Evolutionary conservation across 2,888 invertebrate species (phyloP), one percentile per base, ranked within the genome.

Genomic region (Nymphalis urticae): DNA sequence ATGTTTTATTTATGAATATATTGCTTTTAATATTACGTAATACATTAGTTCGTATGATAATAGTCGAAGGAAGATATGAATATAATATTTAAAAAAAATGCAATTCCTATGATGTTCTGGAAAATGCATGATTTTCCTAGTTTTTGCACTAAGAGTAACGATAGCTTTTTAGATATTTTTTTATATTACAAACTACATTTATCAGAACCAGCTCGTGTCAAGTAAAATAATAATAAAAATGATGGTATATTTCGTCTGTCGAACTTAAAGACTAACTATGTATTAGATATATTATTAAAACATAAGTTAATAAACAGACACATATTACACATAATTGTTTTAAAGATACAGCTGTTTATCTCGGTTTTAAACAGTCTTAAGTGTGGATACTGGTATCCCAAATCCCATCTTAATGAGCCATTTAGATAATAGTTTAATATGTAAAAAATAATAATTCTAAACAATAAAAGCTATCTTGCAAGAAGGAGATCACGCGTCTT

Each of bases 401-500:
- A 42, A 42, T n/a, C 17, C 54, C 32, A 32, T 24, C 8, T 32
- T 32, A 56, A 17, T 56, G 54, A 8, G n/a, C 54, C 16, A 32
- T 17, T 56, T 32, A 27, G 8, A 17, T 2, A 56, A 24, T 32
- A 16, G 27, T 54, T 54, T 27, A 54, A 27, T 54, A 24, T 54
- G 56, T 58, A 58, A 58, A 58, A 54, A 17, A 42, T 42, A 58
- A 50, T 50, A n/a, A 50, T 50, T 50, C 50, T 42, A 58, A 58
- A 58, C 36, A 58, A 36, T 58, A 17, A 58, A 0, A 19, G n/a
- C 19, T 58, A 42, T 13, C 5, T 36, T 21, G 42, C 10, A 32
- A 19, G 17, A 58, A 42, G n/a, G 10, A 19, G 71, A 54, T 53
- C 75, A 72, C 21, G 72, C 61, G 53, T 88, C 89, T 2, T 86